Evolutionary conservation across 2,797 vertebrate species (phyloP).

Genomic region (Setipinna tenuifilis): DNA sequence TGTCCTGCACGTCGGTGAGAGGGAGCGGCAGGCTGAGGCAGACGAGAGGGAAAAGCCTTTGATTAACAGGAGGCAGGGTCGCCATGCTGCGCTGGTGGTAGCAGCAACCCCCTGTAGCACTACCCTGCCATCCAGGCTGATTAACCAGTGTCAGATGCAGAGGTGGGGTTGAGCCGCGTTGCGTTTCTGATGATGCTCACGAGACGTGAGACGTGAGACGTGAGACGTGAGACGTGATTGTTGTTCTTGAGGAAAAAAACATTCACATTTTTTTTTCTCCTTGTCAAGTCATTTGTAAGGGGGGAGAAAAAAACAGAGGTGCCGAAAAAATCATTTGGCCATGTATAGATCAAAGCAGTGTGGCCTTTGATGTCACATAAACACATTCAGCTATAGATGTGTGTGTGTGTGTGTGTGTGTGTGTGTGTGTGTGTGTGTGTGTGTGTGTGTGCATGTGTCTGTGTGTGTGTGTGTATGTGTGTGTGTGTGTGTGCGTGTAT

Average conservation of each 20-base stretch:
- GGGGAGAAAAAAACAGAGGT: background rate
- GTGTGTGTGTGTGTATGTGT: too few relatives aligned
- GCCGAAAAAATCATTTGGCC: background rate
- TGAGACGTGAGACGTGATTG: background rate
- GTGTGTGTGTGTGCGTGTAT: too few relatives aligned
- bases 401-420: background rate
- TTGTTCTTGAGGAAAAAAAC: background rate
- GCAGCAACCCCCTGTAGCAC: background rate
- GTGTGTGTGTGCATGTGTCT: too few relatives aligned
- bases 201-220: background rate
- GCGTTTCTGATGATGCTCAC: background rate
- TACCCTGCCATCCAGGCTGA: background rate
- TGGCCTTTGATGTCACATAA: background rate
- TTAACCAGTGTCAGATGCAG: background rate
- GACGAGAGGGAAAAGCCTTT: background rate
- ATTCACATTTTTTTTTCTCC: background rate
- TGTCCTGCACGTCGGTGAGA: background rate
- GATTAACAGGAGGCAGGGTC: conserved; percentile 5
- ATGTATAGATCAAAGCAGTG: conserved; percentile 5
- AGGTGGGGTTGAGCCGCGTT: background rate
- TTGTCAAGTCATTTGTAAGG: background rate
- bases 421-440: too few relatives aligned
- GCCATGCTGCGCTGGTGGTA: background rate
- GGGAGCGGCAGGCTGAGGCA: background rate
- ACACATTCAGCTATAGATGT: background rate